Conservation (phyloP, 2,888 invertebrate species). For the Lasioglossum malachurum region DNA sequence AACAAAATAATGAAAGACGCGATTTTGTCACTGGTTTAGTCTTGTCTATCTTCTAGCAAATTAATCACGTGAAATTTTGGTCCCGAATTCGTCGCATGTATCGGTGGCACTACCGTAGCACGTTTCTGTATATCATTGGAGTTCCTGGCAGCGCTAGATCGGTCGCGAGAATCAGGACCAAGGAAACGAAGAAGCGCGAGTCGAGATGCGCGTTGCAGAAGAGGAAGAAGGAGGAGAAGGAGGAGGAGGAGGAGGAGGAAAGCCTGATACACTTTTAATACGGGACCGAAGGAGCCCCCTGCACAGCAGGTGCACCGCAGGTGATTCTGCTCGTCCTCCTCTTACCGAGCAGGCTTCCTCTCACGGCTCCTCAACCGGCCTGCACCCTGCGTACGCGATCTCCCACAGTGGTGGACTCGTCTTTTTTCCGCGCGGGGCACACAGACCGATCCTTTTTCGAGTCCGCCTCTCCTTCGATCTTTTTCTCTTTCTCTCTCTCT, state of each 20-base stretch:
- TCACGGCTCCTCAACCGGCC: conserved; percentile 67
- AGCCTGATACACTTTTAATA: conserved; percentile 78
- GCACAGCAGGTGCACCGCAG: conserved; percentile 85
- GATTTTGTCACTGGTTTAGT: too few relatives aligned
- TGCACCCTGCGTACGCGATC: conserved; percentile 72
- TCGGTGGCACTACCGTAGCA: background rate
- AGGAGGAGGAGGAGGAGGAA: conserved; percentile 43
- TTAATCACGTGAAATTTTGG: background rate
- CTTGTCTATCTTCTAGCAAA: background rate
- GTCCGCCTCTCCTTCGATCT: conserved; percentile 11
- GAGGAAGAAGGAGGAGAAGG: conserved; percentile 25
- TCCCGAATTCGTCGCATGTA: background rate
- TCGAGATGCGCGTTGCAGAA: conserved; percentile 1
- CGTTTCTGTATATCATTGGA: background rate
- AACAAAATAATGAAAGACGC: background rate
- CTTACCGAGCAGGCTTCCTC: conserved; percentile 67
- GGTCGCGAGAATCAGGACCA: conserved; percentile 50
- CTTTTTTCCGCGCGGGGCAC: conserved; percentile 57
- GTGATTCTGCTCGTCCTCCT: conserved; percentile 81
- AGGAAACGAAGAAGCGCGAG: conserved; percentile 19
- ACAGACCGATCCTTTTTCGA: conserved; percentile 54
- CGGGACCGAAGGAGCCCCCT: conserved; percentile 82
- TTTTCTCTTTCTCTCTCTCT: background rate
- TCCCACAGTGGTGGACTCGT: conserved; percentile 71
- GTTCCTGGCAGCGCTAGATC: background rate